Evolutionary conservation across 1,140 invertebrate species (phyloP).

Genomic region (Aphelinus atriplicis): DNA sequence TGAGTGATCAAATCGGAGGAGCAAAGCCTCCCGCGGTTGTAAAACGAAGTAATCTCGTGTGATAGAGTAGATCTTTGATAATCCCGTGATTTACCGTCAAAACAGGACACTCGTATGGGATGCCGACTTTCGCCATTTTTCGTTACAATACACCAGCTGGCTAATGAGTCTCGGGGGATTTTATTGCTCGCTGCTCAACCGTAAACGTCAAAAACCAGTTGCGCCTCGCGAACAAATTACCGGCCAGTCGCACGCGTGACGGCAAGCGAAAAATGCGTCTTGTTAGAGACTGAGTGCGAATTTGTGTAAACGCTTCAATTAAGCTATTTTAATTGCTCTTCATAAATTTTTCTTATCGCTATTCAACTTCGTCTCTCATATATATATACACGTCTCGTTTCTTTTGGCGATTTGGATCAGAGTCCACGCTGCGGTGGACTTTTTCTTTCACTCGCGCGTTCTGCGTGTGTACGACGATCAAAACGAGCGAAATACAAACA

Average conservation of each 20-base stretch:
- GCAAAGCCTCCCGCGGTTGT: too few relatives aligned
- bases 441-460: too few relatives aligned
- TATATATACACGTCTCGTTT: too few relatives aligned
- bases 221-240: slow-evolving; percentile 2
- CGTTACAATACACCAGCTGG: slow-evolving; percentile 1
- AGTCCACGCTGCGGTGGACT: too few relatives aligned
- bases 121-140: neutral
- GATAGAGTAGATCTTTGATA: neutral
- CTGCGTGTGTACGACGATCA: too few relatives aligned
- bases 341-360: too few relatives aligned
- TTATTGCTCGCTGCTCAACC: neutral
- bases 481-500: too few relatives aligned
- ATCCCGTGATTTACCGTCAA: slow-evolving; percentile 11
- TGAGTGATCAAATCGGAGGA: too few relatives aligned
- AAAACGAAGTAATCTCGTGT: too few relatives aligned
- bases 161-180: neutral
- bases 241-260: too few relatives aligned
- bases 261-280: neutral
- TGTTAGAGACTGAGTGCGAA: slow-evolving; percentile 4
- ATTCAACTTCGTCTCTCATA: too few relatives aligned
- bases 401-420: too few relatives aligned
- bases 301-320: neutral
- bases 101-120: neutral
- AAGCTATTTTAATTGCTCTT: neutral
- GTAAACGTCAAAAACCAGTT: slow-evolving; percentile 20